Conservation (phyloP, 2,113 vertebrate species). For the Mormyrus iriodes region DNA sequence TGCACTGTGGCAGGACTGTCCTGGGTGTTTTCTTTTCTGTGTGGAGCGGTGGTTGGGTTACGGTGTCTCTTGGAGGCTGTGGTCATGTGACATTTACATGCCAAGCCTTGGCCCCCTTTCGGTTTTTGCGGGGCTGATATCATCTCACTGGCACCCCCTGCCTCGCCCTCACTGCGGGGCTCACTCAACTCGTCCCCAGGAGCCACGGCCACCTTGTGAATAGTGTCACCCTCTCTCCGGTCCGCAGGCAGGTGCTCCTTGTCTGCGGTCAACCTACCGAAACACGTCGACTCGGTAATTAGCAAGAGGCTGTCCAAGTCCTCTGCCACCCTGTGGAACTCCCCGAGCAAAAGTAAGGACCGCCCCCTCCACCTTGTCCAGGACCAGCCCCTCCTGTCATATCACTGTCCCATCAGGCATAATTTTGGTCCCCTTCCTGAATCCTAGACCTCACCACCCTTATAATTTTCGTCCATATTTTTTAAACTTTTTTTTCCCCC, state of each 20-base stretch:
- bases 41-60: background rate
- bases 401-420: conserved; percentile 20
- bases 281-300: conserved; percentile 98
- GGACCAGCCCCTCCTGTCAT: conserved; percentile 24
- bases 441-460: conserved; percentile 32
- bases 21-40: background rate
- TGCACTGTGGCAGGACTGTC: background rate
- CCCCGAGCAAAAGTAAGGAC: conserved; percentile 98
- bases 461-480: conserved; percentile 23
- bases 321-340: conserved; percentile 98
- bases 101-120: background rate
- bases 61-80: background rate
- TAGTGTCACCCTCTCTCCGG: conserved; percentile 70
- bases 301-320: conserved; percentile 99
- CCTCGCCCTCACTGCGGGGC: background rate
- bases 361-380: conserved; percentile 38
- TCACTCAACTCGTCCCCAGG: conserved; percentile 33
- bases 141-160: background rate
- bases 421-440: conserved; percentile 38
- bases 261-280: conserved; percentile 97
- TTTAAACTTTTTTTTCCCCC: conserved; percentile 30
- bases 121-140: background rate
- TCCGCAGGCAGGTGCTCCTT: conserved; percentile 92
- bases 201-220: conserved; percentile 48
- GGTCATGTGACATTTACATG: background rate